Conservation (phyloP, 2,797 vertebrate species). For the Epinephelus malabaricus region DNA sequence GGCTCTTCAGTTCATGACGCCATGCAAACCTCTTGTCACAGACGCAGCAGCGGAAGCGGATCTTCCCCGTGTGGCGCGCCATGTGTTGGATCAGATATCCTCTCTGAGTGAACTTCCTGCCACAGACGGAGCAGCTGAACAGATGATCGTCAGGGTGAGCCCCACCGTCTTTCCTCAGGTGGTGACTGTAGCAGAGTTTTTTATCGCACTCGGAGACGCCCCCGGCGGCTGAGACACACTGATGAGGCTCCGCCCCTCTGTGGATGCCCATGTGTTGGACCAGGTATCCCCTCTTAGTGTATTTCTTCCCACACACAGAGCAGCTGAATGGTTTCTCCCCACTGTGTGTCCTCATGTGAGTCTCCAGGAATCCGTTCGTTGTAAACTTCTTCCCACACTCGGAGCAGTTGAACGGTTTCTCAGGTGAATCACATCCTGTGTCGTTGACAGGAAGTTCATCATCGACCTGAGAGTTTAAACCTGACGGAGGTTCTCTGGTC, state of each 20-base stretch:
- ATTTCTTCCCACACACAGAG: background rate
- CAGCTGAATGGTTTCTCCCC: background rate
- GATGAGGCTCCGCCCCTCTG: too few relatives aligned
- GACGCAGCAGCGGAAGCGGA: conserved; percentile 6
- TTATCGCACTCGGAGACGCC: background rate
- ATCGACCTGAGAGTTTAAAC: background rate
- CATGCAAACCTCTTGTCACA: background rate
- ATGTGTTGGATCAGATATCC: conserved; percentile 27
- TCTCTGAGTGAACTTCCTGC: background rate
- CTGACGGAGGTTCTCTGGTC: background rate
- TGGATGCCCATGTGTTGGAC: conserved; percentile 10
- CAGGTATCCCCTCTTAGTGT: background rate
- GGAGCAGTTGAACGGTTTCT: background rate
- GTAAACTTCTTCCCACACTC: background rate
- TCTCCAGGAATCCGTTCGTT: background rate
- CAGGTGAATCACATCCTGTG: accelerated
- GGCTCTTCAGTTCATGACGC: conserved; percentile 8
- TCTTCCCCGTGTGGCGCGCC: background rate
- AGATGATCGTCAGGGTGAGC: background rate
- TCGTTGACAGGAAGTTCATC: accelerated
- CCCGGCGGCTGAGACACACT: background rate
- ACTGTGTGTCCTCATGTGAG: too few relatives aligned
- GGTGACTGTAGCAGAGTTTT: conserved; percentile 4
- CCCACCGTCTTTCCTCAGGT: background rate
- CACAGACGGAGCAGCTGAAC: conserved; percentile 11